A percentile compares a stretch with the other conserved stretches of the same genome.
These are phyloP conservation scores for Pheucticus melanocephalus DNA, from an alignment of 2,113 vertebrate species.

Conservation along the genomic window DNA sequence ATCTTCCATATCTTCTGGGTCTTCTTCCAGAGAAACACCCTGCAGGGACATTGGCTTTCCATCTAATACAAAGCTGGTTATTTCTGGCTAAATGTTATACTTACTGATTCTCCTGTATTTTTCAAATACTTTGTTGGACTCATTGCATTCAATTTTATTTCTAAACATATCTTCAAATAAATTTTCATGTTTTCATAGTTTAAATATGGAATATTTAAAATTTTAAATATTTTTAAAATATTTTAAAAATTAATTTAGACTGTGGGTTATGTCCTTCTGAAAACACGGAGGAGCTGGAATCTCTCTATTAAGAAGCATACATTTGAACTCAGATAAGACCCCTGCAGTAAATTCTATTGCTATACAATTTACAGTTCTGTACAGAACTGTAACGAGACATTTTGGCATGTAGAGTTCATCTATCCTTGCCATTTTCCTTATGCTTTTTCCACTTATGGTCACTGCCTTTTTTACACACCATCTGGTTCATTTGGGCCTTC, in stretches of 20 bases:
- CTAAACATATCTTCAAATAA: neutral
- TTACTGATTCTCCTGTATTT: neutral
- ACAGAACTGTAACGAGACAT: neutral
- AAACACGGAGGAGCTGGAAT: neutral
- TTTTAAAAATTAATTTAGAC: neutral
- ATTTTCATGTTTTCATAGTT: neutral
- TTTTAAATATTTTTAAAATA: neutral
- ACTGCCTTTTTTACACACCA: neutral
- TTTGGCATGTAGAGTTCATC: neutral
- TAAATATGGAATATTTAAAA: neutral
- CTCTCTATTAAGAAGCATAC: neutral
- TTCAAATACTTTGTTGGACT: neutral
- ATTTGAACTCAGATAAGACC: accelerated
- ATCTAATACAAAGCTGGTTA: neutral
- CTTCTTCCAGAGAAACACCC: neutral
- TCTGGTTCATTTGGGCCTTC: neutral
- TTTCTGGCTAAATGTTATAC: neutral
- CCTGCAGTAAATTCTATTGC: neutral
- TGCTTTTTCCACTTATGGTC: neutral
- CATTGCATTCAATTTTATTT: neutral
- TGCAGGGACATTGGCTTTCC: neutral
- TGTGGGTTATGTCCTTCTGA: neutral
- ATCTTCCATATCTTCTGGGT: neutral
- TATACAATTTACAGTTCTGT: neutral
- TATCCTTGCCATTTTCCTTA: neutral